These are phyloP conservation scores for Periophthalmodon schlosseri DNA, from an alignment of 2,113 vertebrate species.

Conservation along the genomic window DNA sequence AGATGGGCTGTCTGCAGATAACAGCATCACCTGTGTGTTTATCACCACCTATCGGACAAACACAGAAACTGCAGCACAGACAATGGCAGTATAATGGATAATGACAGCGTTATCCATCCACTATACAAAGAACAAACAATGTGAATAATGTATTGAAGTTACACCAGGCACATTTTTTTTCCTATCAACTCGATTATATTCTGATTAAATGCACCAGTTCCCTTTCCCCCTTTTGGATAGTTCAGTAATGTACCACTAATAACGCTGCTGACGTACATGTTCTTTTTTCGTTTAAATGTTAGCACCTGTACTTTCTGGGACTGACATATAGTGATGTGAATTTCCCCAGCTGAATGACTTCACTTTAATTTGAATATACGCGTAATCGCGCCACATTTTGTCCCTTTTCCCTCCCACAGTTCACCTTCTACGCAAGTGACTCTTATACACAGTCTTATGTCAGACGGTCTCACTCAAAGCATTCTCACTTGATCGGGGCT, in stretches of 20 bases:
- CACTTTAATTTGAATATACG: neutral
- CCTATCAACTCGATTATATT: no score
- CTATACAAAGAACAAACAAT: no score
- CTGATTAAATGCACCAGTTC: no score
- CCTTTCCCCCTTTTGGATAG: no score
- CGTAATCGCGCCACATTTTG: neutral
- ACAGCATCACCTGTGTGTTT: conserved; percentile 16
- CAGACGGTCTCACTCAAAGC: neutral
- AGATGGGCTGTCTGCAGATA: conserved; percentile 45
- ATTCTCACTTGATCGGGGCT: neutral
- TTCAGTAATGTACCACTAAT: no score
- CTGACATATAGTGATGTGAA: neutral
- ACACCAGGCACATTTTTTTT: no score
- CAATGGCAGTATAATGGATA: neutral
- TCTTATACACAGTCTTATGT: neutral
- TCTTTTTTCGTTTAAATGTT: no score
- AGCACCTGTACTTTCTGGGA: neutral
- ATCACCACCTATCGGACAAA: conserved; percentile 58
- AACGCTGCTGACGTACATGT: no score
- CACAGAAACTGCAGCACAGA: neutral
- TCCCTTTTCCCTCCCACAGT: neutral
- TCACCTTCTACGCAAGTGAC: neutral
- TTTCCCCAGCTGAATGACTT: neutral
- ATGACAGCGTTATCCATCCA: no score
- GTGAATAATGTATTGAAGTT: no score